These are phyloP conservation scores for Polydesmus complanatus DNA, from an alignment of 2,888 invertebrate species.

Conservation along the genomic window DNA sequence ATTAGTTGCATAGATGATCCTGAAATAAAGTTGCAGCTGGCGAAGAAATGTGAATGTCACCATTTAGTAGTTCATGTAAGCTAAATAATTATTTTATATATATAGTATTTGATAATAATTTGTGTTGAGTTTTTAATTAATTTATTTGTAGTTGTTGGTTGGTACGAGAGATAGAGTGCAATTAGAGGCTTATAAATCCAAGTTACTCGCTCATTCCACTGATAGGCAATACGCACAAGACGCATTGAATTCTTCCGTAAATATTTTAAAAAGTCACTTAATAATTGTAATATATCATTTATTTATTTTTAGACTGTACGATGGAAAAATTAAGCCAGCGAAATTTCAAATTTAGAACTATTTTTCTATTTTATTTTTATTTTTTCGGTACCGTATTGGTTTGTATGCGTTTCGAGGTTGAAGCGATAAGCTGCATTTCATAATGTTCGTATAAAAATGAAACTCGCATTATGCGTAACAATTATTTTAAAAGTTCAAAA, in stretches of 20 bases:
- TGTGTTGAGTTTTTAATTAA: not conserved
- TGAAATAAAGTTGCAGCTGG: slow-evolving; percentile 1
- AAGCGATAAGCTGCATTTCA: too few relatives aligned
- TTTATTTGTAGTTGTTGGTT: slow-evolving; percentile 4
- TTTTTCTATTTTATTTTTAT: too few relatives aligned
- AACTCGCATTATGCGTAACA: too few relatives aligned
- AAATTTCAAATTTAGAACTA: too few relatives aligned
- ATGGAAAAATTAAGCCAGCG: slow-evolving; percentile 4
- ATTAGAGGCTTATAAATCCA: slow-evolving; percentile 3
- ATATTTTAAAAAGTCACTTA: not conserved
- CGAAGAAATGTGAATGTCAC: slow-evolving; percentile 13
- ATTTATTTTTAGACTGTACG: not conserved
- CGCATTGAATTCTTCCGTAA: slow-evolving; percentile 5
- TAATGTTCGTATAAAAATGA: too few relatives aligned
- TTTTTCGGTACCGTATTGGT: too few relatives aligned
- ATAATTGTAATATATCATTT: not conserved
- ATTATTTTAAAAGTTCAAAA: too few relatives aligned
- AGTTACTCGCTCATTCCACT: slow-evolving; percentile 12
- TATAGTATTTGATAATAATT: not conserved
- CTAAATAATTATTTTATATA: not conserved
- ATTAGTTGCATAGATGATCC: not conserved
- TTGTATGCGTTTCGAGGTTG: too few relatives aligned
- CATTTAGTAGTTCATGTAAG: slow-evolving; percentile 11
- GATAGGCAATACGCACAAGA: slow-evolving; percentile 4
- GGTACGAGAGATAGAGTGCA: slow-evolving; percentile 1